Conservation (phyloP, 2,888 invertebrate genomes). For the Cheilosia variabilis region DNA sequence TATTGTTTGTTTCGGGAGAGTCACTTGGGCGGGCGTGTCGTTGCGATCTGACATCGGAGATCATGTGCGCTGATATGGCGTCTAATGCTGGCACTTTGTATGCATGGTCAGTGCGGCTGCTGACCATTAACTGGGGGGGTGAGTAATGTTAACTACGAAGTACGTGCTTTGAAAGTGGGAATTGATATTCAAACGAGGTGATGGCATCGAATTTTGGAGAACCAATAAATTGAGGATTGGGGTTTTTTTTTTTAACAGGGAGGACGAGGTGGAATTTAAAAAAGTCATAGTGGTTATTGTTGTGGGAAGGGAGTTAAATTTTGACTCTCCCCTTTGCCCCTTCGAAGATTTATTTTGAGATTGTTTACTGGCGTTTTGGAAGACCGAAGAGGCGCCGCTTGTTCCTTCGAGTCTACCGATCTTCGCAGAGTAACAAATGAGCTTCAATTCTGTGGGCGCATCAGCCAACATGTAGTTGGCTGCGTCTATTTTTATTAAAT, state of each 20-base stretch:
- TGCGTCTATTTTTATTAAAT: too few relatives aligned
- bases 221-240: background rate
- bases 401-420: too few relatives aligned
- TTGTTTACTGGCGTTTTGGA: too few relatives aligned
- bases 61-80: constrained; percentile 54
- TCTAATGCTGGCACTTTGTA: constrained; percentile 56
- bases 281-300: background rate
- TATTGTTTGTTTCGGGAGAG: constrained; percentile 10
- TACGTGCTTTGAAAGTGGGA: constrained; percentile 37
- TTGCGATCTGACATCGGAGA: constrained; percentile 52
- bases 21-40: constrained; percentile 65
- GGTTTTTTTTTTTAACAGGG: background rate
- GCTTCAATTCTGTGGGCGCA: too few relatives aligned
- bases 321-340: too few relatives aligned
- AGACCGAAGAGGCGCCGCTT: too few relatives aligned
- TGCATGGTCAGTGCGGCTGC: constrained; percentile 24
- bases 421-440: too few relatives aligned
- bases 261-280: background rate
- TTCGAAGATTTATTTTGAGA: too few relatives aligned
- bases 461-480: too few relatives aligned
- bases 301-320: too few relatives aligned
- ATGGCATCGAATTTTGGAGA: constrained; percentile 31
- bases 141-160: constrained; percentile 25
- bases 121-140: constrained; percentile 26
- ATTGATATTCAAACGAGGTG: constrained; percentile 35